Percentiles rank a stretch among this genome's conserved stretches.
Evolutionary conservation across 2,797 vertebrate genomes (phyloP).

Genomic region (Cyclopterus lumpus): DNA sequence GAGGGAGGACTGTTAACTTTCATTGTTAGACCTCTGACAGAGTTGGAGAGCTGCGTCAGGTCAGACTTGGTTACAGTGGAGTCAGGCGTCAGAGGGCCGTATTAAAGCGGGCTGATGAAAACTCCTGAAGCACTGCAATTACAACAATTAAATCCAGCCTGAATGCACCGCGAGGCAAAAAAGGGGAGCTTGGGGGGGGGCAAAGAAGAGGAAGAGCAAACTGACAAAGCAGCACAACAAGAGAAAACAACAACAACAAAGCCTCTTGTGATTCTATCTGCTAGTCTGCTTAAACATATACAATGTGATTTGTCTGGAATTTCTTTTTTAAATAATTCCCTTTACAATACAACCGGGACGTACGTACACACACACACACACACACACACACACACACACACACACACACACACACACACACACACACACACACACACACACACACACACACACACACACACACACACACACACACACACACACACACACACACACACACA

Average conservation of each 20-base stretch:
- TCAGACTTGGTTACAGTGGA: constrained; percentile 23
- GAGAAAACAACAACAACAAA: constrained; percentile 64
- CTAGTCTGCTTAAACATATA: constrained; percentile 81
- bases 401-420: background rate
- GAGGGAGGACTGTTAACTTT: constrained; percentile 55
- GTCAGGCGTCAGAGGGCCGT: background rate
- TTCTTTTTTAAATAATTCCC: constrained; percentile 75
- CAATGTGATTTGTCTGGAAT: constrained; percentile 78
- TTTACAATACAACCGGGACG: constrained; percentile 69
- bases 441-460: background rate
- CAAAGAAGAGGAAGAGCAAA: constrained; percentile 34
- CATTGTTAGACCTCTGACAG: constrained; percentile 60
- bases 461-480: too few species aligned
- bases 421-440: too few species aligned
- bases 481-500: too few species aligned
- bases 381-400: background rate
- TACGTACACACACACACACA: constrained; percentile 1
- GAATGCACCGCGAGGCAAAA: constrained; percentile 29
- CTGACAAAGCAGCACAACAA: constrained; percentile 42
- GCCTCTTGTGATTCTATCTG: constrained; percentile 74
- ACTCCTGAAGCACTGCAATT: constrained; percentile 62
- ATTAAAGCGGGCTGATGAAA: constrained; percentile 48
- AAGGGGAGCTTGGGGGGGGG: background rate
- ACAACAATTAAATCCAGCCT: constrained; percentile 71
- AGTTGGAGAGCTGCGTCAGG: background rate